phyloP scores from a whole-genome alignment of 2,797 vertebrate genomes.

The Rhincodon typus region DNA sequence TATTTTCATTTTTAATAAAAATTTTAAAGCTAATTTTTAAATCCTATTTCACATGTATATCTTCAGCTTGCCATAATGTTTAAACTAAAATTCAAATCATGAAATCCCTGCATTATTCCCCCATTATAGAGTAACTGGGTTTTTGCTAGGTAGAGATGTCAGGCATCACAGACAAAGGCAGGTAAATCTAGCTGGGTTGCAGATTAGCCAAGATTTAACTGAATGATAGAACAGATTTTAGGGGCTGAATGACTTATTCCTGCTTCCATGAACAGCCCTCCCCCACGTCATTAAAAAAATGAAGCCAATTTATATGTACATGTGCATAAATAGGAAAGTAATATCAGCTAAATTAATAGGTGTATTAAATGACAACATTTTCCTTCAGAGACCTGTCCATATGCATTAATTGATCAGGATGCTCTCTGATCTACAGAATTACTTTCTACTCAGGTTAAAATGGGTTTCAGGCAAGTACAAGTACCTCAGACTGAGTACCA shows the following conservation, averaged over 20 bases:
- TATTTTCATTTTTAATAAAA: background rate
- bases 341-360: background rate
- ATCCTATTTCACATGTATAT: background rate
- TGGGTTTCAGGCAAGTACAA: background rate
- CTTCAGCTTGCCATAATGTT: background rate
- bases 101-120: background rate
- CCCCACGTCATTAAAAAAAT: no score
- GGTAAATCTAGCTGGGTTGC: background rate
- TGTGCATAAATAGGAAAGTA: background rate
- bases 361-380: background rate
- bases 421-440: background rate
- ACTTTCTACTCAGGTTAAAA: conserved; percentile 14
- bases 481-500: background rate
- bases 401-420: background rate
- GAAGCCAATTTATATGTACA: background rate
- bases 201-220: background rate
- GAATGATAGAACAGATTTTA: background rate
- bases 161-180: background rate
- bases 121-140: background rate
- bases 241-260: background rate
- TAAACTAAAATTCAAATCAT: background rate
- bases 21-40: background rate
- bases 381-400: background rate
- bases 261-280: no score
- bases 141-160: background rate